These are phyloP conservation scores for Pangasianodon gigas DNA, from an alignment of 2,113 vertebrate genomes.

Conservation along the genomic window DNA sequence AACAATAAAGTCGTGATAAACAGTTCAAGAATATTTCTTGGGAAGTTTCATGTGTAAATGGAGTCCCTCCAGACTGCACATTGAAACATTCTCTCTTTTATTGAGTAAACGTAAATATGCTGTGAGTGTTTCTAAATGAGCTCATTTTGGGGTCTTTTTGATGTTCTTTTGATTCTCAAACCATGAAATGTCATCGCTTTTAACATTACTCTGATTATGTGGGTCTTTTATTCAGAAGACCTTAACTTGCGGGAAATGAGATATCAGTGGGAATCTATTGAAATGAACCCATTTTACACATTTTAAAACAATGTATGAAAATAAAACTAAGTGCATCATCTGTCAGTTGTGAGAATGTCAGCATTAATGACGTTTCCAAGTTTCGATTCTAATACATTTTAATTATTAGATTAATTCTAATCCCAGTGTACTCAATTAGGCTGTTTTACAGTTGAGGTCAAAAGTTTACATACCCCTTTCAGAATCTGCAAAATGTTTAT, in stretches of 20 bases:
- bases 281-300: background rate
- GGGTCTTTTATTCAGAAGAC: background rate
- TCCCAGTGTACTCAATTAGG: too few species aligned
- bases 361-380: background rate
- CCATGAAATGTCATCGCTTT: background rate
- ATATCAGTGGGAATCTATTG: too few species aligned
- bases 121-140: background rate
- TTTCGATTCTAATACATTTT: background rate
- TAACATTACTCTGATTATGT: background rate
- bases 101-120: background rate
- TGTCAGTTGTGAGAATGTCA: background rate
- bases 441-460: too few species aligned
- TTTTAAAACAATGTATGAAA: too few species aligned
- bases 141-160: background rate
- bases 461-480: too few species aligned
- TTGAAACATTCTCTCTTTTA: conserved; percentile 1
- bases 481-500: too few species aligned
- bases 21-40: background rate
- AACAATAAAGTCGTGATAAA: background rate
- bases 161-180: background rate
- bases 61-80: background rate
- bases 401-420: background rate
- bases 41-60: background rate
- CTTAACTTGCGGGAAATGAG: too few species aligned
- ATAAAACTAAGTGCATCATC: background rate